phyloP scores from a whole-genome alignment of 37 sponge, comb jelly and placozoan genomes.

The Lycopodina hypogea region DNA sequence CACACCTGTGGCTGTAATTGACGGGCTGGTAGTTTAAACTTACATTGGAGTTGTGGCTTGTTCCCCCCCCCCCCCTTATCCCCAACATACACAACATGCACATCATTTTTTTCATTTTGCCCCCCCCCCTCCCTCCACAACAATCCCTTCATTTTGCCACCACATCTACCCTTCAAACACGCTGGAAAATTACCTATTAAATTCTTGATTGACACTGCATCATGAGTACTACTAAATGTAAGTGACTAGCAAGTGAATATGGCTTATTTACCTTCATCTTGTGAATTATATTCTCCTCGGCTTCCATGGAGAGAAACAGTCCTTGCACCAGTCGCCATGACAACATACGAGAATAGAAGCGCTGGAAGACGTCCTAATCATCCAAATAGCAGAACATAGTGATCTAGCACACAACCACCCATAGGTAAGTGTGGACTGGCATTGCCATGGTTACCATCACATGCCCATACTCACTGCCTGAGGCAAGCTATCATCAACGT shows the following conservation, averaged over 20 bases:
- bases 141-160: too few species aligned
- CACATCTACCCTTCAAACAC: too few species aligned
- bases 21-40: too few species aligned
- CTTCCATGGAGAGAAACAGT: conserved; percentile 73
- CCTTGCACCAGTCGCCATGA: conserved; percentile 83
- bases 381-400: conserved; percentile 82
- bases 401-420: conserved; percentile 41
- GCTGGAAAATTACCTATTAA: too few species aligned
- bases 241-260: neutral
- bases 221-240: too few species aligned
- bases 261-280: conserved; percentile 54
- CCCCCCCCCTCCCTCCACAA: too few species aligned
- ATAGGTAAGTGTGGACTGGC: neutral
- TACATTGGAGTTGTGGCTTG: too few species aligned
- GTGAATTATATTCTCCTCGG: conserved; percentile 82
- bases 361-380: conserved; percentile 90
- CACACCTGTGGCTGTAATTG: too few species aligned
- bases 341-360: conserved; percentile 79
- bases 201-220: too few species aligned
- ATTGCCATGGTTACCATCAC: neutral
- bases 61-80: too few species aligned
- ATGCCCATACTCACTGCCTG: conserved; percentile 61
- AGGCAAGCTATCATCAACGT: conserved; percentile 66
- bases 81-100: too few species aligned
- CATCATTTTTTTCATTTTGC: too few species aligned